A percentile compares a stretch with the other conserved stretches of the same genome.
Conservation (phyloP, 2,888 invertebrate species). For the Drosophila limbata region DNA sequence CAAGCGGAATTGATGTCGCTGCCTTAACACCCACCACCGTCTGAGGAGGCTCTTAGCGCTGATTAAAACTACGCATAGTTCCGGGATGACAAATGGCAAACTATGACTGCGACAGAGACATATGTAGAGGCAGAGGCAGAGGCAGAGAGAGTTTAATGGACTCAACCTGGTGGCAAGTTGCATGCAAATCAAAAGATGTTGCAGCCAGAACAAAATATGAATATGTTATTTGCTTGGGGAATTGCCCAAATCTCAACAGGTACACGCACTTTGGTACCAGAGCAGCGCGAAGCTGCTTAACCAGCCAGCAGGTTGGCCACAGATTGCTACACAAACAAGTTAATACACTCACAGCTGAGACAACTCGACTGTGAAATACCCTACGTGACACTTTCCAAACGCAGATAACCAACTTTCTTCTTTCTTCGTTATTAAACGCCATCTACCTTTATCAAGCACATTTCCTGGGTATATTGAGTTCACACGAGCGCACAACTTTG, state of each 20-base stretch:
- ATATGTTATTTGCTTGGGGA: slow-evolving; percentile 84
- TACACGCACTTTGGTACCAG: slow-evolving; percentile 80
- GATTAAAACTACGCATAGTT: slow-evolving; percentile 66
- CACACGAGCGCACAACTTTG: not conserved
- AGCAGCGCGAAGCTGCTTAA: slow-evolving; percentile 13
- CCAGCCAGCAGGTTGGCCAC: slow-evolving; percentile 10
- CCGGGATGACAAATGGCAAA: slow-evolving; percentile 35
- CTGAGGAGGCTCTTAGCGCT: slow-evolving; percentile 62
- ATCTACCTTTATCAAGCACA: not conserved
- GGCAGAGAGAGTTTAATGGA: not conserved
- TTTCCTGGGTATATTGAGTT: not conserved
- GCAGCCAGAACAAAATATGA: slow-evolving; percentile 73
- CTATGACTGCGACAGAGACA: slow-evolving; percentile 16
- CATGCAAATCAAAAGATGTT: slow-evolving; percentile 54
- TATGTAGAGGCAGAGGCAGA: not conserved
- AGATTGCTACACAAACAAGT: slow-evolving; percentile 14
- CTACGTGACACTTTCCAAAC: not conserved
- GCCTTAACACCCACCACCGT: slow-evolving; percentile 15
- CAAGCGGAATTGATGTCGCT: slow-evolving; percentile 57
- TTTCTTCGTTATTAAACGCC: not conserved
- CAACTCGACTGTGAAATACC: slow-evolving; percentile 20
- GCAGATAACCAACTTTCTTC: not conserved
- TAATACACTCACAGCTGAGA: not conserved
- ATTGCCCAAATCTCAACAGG: slow-evolving; percentile 83
- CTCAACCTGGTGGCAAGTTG: slow-evolving; percentile 7